phyloP scores from a whole-genome alignment of 2,797 vertebrate genomes.

The Artibeus jamaicensis region DNA sequence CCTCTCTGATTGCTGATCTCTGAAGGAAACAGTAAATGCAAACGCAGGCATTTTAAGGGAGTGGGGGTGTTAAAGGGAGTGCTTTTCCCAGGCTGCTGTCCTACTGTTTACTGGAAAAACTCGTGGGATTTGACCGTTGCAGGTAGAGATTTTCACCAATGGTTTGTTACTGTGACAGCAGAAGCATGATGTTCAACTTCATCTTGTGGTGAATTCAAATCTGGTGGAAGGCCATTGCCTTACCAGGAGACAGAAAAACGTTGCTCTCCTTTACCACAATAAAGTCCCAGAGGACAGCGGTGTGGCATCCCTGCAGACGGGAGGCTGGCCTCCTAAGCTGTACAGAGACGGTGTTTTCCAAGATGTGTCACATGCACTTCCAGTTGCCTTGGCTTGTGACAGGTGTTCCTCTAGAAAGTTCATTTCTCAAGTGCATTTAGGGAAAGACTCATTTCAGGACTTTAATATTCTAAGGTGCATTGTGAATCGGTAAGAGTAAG shows the following conservation, averaged over 20 bases:
- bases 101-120: not conserved
- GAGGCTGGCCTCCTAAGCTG: not conserved
- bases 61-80: not conserved
- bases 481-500: not conserved
- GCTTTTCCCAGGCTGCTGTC: not conserved
- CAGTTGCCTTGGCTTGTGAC: not conserved
- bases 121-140: not conserved
- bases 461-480: not conserved
- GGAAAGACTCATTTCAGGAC: not conserved
- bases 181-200: not conserved
- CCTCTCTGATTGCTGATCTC: conserved; percentile 29
- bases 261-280: rapidly evolving
- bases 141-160: conserved; percentile 14
- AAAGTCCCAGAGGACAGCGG: not conserved
- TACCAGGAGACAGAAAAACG: conserved; percentile 18
- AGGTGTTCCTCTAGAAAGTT: not conserved
- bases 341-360: not conserved
- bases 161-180: conserved; percentile 31
- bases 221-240: not conserved
- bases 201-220: not conserved
- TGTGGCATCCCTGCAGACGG: not conserved
- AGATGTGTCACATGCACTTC: not conserved
- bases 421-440: not conserved
- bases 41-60: not conserved
- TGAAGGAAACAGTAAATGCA: conserved; percentile 29